Conservation (phyloP, 2,113 vertebrate species). For the Potamarius usumacintae region DNA sequence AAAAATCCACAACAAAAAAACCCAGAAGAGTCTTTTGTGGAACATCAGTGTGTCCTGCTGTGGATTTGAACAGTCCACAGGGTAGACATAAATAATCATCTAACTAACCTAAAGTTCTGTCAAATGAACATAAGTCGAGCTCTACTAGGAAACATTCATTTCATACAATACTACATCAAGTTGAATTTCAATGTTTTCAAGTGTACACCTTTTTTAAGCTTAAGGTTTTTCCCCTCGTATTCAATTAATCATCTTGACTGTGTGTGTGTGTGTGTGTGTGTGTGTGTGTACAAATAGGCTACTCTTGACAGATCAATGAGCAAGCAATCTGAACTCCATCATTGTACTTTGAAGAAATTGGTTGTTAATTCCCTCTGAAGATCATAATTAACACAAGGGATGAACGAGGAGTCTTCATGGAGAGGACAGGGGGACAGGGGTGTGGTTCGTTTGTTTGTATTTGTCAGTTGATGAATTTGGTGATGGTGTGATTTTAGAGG, state of each 20-base stretch:
- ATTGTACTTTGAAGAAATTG: slow-evolving; percentile 54
- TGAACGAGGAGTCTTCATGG: slow-evolving; percentile 20
- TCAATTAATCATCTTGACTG: slow-evolving; percentile 73
- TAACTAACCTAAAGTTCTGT: slow-evolving; percentile 90
- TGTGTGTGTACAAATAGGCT: slow-evolving; percentile 67
- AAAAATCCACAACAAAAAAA: slow-evolving; percentile 58
- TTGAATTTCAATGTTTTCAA: slow-evolving; percentile 87
- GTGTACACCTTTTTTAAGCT: slow-evolving; percentile 86
- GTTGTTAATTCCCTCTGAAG: slow-evolving; percentile 36
- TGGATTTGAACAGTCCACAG: slow-evolving; percentile 82
- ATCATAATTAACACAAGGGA: slow-evolving; percentile 24
- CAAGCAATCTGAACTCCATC: slow-evolving; percentile 71
- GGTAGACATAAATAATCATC: slow-evolving; percentile 98
- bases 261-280: slow-evolving; percentile 60
- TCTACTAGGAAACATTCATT: slow-evolving; percentile 95
- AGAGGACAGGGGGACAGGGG: slow-evolving; percentile 3
- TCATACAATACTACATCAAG: slow-evolving; percentile 97
- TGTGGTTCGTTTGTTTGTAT: not conserved
- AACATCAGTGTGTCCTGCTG: slow-evolving; percentile 81
- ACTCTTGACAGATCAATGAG: slow-evolving; percentile 89
- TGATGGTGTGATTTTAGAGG: slow-evolving; percentile 73
- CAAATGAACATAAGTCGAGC: slow-evolving; percentile 89
- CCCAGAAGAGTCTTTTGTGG: slow-evolving; percentile 79
- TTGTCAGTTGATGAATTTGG: slow-evolving; percentile 17
- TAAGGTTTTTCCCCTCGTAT: slow-evolving; percentile 53